Base-by-base conservation (phyloP, 2,888 invertebrate genomes). In the Epinotia demarniana region DNA sequence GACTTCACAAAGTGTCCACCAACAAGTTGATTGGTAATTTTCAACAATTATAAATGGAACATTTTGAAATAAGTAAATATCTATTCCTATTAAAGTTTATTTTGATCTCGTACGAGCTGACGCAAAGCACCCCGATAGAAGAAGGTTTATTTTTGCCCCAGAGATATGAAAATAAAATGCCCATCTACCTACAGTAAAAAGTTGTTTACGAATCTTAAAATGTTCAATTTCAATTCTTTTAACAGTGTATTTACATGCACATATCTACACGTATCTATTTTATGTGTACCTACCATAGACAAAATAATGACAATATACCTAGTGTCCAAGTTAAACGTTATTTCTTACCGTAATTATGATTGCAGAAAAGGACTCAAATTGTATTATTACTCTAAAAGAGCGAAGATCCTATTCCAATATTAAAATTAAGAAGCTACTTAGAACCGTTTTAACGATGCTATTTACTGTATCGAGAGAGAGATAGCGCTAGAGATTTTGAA, bases 161-260 rank as follows among this genome's bases (percentile, higher is more conserved):
- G 5, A 57, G 27, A 23, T 58, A 12, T 11, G 19, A 57, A 57
- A 23, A 12, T 58, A 58, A 58, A 58, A 58, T 58, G 58, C 58
- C 58, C 23, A 23, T 16, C 49, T 49, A 49, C 49, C 49, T 49
- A 49, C 49, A 49, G 13, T 49, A 49, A 49, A 49, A 49, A 49
- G 49, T 49, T 16, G 16, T 27, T 23, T 23, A 23, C 12, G 23
- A 19, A 58, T 23, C 58, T 13, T 13, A 23, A 58, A 2, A 18
- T 19, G 18, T 9, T 39, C 53, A 11, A 19, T 53, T 63, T 55
- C 57, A 46, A 13, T 13, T 39, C 12, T 0, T 49, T 16, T 49
- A 49, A 49, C 13, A 16, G 49, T 46, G 46, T 49, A 16, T 49
- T 49, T 49, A 49, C 16, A 64, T 64, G 8, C 57, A 72, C 57